A percentile compares a stretch with the other conserved stretches of the same genome.
phyloP scores from a whole-genome alignment of 2,888 invertebrate species.

The Torymus tubicola region DNA sequence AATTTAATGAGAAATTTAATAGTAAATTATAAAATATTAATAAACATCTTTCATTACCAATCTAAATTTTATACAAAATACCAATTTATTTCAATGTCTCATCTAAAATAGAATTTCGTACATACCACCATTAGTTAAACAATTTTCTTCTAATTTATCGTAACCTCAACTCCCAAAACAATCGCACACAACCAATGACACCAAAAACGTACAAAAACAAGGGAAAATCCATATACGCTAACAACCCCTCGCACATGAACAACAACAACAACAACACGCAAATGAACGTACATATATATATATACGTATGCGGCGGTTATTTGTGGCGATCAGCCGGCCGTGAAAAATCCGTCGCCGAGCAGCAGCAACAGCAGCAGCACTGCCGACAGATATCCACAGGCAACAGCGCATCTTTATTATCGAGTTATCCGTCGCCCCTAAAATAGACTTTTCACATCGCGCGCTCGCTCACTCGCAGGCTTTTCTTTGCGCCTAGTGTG shows the following conservation, averaged over 20 bases:
- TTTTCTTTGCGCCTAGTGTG: conserved; percentile 23
- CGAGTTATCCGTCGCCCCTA: conserved; percentile 49
- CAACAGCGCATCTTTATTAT: conserved; percentile 51
- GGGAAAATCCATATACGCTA: not conserved
- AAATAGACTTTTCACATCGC: conserved; percentile 53
- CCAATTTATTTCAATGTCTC: too few relatives aligned
- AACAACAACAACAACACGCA: not conserved
- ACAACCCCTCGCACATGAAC: not conserved
- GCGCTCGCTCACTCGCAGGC: not conserved
- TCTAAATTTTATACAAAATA: too few relatives aligned
- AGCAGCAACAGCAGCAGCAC: not conserved
- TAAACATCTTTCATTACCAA: too few relatives aligned
- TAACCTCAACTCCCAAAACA: too few relatives aligned
- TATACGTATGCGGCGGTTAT: conserved; percentile 24
- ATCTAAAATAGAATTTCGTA: too few relatives aligned
- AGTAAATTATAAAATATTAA: too few relatives aligned
- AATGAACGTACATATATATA: not conserved
- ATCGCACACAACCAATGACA: too few relatives aligned
- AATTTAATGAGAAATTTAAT: too few relatives aligned
- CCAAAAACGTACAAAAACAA: too few relatives aligned
- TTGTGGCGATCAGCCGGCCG: conserved; percentile 42
- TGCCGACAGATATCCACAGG: conserved; percentile 35
- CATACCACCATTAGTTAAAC: too few relatives aligned
- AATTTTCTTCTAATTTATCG: too few relatives aligned
- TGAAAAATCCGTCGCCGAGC: conserved; percentile 47